These are phyloP conservation scores for Ptychobarbus kaznakovi DNA, from an alignment of 2,797 vertebrate genomes.

Conservation along the genomic window DNA sequence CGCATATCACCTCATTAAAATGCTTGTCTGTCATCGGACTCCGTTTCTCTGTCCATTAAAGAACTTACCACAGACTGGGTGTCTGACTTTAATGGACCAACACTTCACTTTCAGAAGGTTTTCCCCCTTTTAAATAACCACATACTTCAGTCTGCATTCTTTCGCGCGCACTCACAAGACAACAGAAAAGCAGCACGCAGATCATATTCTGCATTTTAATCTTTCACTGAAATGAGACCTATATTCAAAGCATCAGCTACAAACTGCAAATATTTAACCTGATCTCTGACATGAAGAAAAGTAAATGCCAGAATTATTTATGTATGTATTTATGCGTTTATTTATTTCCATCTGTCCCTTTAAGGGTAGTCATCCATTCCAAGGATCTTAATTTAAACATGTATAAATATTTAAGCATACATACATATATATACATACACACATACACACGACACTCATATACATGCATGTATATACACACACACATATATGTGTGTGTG, in stretches of 20 bases:
- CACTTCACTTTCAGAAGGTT: constrained; percentile 55
- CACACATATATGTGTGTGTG: too few species aligned
- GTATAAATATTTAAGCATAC: too few species aligned
- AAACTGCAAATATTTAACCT: neutral
- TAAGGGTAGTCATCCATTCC: neutral
- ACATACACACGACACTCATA: too few species aligned
- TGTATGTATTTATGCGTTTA: too few species aligned
- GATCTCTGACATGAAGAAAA: neutral
- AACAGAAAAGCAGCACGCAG: neutral
- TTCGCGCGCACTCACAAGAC: neutral
- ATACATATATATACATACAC: too few species aligned
- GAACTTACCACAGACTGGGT: constrained; percentile 57
- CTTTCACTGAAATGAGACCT: neutral
- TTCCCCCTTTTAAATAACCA: constrained; percentile 54
- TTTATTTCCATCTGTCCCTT: neutral
- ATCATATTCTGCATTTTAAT: constrained; percentile 38
- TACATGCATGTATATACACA: too few species aligned
- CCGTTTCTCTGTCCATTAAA: constrained; percentile 60
- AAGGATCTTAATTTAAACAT: neutral
- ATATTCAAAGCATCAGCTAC: neutral
- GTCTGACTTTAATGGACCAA: constrained; percentile 62
- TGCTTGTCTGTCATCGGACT: constrained; percentile 60
- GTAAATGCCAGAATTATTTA: neutral
- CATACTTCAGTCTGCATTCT: constrained; percentile 51
- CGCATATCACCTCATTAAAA: constrained; percentile 64